A percentile compares a stretch with the other conserved stretches of the same genome.
Conservation (phyloP, 2,888 invertebrate genomes). For the Lypha dubia region DNA sequence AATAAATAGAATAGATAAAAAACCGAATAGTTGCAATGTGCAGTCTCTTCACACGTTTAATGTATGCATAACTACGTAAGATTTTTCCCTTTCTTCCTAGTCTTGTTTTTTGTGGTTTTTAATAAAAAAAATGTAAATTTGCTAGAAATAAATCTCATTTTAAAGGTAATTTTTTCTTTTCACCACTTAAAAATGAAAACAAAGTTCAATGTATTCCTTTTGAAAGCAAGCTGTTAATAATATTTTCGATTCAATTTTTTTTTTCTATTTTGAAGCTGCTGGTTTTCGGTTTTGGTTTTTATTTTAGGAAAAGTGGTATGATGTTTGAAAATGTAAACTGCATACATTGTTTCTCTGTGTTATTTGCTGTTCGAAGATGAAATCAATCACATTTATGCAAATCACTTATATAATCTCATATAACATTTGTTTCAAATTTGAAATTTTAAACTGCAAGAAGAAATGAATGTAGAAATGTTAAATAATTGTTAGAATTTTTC, state of each 20-base stretch:
- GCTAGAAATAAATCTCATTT: conserved; percentile 32
- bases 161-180: conserved; percentile 12
- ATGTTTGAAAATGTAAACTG: conserved; percentile 6
- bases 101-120: too few relatives aligned
- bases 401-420: conserved; percentile 68
- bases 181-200: conserved; percentile 27
- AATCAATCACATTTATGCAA: conserved; percentile 73
- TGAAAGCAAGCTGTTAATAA: conserved; percentile 11
- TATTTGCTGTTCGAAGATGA: conserved; percentile 36
- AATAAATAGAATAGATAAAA: too few relatives aligned
- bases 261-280: not conserved
- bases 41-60: not conserved
- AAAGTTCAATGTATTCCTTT: conserved; percentile 50
- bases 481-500: conserved; percentile 62
- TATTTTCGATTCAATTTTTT: conserved; percentile 7
- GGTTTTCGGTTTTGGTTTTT: too few relatives aligned
- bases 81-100: conserved; percentile 23
- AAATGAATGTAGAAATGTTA: conserved; percentile 54
- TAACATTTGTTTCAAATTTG: conserved; percentile 34
- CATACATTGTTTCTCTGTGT: conserved; percentile 7
- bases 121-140: conserved; percentile 62
- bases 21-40: conserved; percentile 42
- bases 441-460: conserved; percentile 38
- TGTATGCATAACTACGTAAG: not conserved
- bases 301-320: conserved; percentile 31